Evolutionary conservation across 2,113 vertebrate species (phyloP), one percentile per base, ranked within the genome.

Genomic region (Formicarius rufipectus): DNA sequence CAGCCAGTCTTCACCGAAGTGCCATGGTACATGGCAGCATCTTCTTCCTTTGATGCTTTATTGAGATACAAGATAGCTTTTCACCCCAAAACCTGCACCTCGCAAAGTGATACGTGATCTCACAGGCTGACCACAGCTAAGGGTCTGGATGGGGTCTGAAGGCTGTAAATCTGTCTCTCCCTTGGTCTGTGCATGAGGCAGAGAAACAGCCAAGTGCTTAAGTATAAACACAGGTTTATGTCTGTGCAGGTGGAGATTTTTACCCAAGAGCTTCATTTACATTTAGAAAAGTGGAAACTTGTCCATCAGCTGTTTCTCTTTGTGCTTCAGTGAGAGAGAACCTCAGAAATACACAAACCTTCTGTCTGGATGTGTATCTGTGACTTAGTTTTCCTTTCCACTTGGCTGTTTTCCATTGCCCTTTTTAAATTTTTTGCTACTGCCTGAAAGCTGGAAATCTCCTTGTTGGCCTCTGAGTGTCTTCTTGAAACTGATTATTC

Each of bases 221-320:
- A 35, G 7, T 28, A 12, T 63, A 35, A 93, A 27, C 20, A 19
- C 16, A 0, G 7, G 0, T 22, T 2, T 5, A 45, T 40, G 0
- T 35, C 30, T 74, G 12, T 47, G 35, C 14, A 10, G 4, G 5
- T 18, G 7, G 22, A 35, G 35, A 5, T 18, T 66, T 82, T 75
- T 60, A 30, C 21, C 33, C 45, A 31, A 44, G 23, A 58, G 9
- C 45, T 90, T 77, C 3, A 9, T 45, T 77, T 63, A 44, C 20
- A 15, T 72, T 85, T 63, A 28, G 20, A 25, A 42, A 72, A 44
- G 15, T 60, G 31, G 22, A 60, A 58, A 42, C 53, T 22, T 6
- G 4, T 60, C 35, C 14, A 6, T 60, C 30, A 22, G 37, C 10
- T 53, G 21, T 68, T 84, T 87, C 19, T 68, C 1, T 60, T 76